These are phyloP conservation scores for Hyposoter dolosus DNA, from an alignment of 2,888 invertebrate genomes.

Conservation along the genomic window DNA sequence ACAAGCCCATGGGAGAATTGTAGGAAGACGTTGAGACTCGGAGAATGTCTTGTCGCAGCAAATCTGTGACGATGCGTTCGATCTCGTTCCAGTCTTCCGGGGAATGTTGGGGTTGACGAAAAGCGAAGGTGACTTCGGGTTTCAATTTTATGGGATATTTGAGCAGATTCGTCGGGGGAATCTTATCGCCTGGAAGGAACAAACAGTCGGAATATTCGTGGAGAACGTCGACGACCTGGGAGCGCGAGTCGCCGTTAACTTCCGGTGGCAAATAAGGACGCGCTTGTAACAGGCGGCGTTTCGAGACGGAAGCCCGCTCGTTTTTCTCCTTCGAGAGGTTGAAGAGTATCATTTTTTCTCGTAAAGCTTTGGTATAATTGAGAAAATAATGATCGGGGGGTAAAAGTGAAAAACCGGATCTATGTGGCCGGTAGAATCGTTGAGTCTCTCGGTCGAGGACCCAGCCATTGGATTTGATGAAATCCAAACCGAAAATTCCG, in stretches of 20 bases:
- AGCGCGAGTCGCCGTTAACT: neutral
- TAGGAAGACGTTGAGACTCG: slow-evolving; percentile 37
- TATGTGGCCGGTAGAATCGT: neutral
- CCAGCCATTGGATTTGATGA: neutral
- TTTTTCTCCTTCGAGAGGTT: neutral
- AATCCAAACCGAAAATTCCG: slow-evolving; percentile 43
- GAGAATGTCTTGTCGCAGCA: slow-evolving; percentile 46
- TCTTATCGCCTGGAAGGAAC: slow-evolving; percentile 45
- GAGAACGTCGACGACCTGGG: slow-evolving; percentile 23
- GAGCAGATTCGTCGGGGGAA: neutral
- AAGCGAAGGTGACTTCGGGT: neutral
- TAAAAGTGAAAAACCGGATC: neutral
- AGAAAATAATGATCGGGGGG: neutral
- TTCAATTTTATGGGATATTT: slow-evolving; percentile 40
- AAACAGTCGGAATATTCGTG: slow-evolving; percentile 58
- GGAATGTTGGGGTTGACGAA: neutral
- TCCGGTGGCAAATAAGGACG: neutral
- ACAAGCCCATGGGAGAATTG: slow-evolving; percentile 29
- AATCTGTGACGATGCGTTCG: slow-evolving; percentile 15
- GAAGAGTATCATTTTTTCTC: neutral
- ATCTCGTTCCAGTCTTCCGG: slow-evolving; percentile 25
- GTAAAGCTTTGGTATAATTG: slow-evolving; percentile 4
- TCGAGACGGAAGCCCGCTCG: slow-evolving; percentile 27
- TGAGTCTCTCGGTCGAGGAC: neutral
- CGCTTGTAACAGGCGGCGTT: neutral